phyloP scores from a whole-genome alignment of 2,888 invertebrate genomes.

The Crioceris asparagi region DNA sequence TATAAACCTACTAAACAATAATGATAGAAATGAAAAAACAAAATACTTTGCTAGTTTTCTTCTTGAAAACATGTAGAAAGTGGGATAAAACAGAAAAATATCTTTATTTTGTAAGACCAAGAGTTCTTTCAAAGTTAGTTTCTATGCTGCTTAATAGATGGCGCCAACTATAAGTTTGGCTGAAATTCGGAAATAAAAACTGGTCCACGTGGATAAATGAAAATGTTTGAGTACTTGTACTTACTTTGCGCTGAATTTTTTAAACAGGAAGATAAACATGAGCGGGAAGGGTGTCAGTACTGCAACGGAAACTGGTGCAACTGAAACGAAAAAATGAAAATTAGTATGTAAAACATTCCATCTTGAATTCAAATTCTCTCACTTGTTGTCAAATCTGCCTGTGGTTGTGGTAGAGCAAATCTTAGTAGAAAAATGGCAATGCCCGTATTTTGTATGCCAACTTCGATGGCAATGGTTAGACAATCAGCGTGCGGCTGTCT shows the following conservation, averaged over 20 bases:
- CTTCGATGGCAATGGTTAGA: conserved; percentile 85
- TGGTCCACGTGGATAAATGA: too few species aligned
- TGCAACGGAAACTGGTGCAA: conserved; percentile 82
- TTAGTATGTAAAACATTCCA: neutral
- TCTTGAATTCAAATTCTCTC: conserved; percentile 14
- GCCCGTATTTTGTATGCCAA: conserved; percentile 89
- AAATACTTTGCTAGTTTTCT: too few species aligned
- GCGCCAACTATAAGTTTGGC: too few species aligned
- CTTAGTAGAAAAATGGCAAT: conserved; percentile 80
- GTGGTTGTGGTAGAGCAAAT: conserved; percentile 72
- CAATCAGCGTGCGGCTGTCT: conserved; percentile 56
- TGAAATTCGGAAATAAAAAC: too few species aligned
- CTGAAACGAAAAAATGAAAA: conserved; percentile 38
- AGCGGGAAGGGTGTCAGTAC: conserved; percentile 90
- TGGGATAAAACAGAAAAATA: too few species aligned
- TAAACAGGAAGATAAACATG: conserved; percentile 34
- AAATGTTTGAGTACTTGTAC: neutral
- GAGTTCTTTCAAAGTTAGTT: too few species aligned
- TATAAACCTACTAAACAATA: too few species aligned
- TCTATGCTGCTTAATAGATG: too few species aligned
- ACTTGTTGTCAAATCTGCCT: conserved; percentile 81
- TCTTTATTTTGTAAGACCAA: too few species aligned
- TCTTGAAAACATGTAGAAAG: too few species aligned
- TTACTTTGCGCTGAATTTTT: conserved; percentile 42
- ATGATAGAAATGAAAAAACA: too few species aligned